These are phyloP conservation scores for Phlogophora meticulosa DNA, from an alignment of 2,888 invertebrate species.

Conservation along the genomic window DNA sequence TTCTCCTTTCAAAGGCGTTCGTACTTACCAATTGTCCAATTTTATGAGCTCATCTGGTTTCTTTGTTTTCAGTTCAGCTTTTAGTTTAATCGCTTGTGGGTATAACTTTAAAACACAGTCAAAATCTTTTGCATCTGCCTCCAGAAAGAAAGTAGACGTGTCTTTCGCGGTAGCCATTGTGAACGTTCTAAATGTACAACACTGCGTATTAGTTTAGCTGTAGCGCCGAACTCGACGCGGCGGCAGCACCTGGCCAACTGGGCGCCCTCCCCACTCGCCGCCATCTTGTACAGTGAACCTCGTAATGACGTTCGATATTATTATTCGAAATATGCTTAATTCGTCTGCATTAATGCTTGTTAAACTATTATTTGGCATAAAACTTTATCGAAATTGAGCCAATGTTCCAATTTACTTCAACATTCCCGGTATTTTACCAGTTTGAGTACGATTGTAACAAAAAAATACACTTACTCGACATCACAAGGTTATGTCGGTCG, in stretches of 20 bases:
- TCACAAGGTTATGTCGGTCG: slow-evolving; percentile 90
- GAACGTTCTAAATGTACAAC: slow-evolving; percentile 92
- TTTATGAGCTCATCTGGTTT: slow-evolving; percentile 98
- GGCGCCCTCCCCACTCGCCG: slow-evolving; percentile 90
- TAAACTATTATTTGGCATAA: slow-evolving; percentile 61
- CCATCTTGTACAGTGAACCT: slow-evolving; percentile 89
- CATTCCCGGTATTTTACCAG: slow-evolving; percentile 55
- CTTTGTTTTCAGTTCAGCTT: slow-evolving; percentile 97
- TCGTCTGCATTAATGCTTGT: slow-evolving; percentile 69
- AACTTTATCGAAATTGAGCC: slow-evolving; percentile 46
- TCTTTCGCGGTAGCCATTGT: slow-evolving; percentile 97
- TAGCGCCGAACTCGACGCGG: slow-evolving; percentile 91
- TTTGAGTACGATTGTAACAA: slow-evolving; percentile 72
- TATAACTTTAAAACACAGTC: slow-evolving; percentile 97
- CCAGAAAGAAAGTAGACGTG: slow-evolving; percentile 98
- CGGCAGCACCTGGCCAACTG: slow-evolving; percentile 92
- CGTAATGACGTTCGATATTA: slow-evolving; percentile 90
- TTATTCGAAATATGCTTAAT: slow-evolving; percentile 82
- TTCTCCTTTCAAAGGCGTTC: slow-evolving; percentile 90
- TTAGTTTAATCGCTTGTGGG: slow-evolving; percentile 97
- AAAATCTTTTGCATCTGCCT: slow-evolving; percentile 96
- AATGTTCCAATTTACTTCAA: slow-evolving; percentile 43
- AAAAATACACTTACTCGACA: slow-evolving; percentile 88
- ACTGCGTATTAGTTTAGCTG: slow-evolving; percentile 91
- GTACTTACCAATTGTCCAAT: slow-evolving; percentile 98